These are phyloP conservation scores for Meta bourneti DNA, from an alignment of 2,888 invertebrate genomes.

Conservation along the genomic window DNA sequence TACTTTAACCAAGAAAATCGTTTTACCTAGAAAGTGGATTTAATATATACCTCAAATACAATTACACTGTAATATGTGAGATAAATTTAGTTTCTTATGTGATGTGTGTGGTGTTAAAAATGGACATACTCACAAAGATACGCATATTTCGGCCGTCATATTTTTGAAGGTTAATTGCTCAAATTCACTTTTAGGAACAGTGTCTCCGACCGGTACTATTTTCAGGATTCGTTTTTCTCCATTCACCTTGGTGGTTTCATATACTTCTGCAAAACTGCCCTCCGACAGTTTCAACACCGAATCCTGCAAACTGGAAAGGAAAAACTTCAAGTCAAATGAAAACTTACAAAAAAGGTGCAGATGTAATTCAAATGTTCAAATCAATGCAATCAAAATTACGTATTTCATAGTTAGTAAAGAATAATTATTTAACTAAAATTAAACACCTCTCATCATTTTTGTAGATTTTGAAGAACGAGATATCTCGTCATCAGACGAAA, in stretches of 20 bases:
- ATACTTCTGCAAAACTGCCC: slow-evolving; percentile 50
- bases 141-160: slow-evolving; percentile 27
- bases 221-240: slow-evolving; percentile 38
- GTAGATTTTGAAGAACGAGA: too few species aligned
- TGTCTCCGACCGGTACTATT: slow-evolving; percentile 28
- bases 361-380: not conserved
- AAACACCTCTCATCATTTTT: too few species aligned
- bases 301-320: not conserved
- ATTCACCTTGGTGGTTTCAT: slow-evolving; percentile 2
- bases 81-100: too few species aligned
- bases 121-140: slow-evolving; percentile 15
- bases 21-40: too few species aligned
- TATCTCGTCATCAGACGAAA: too few species aligned
- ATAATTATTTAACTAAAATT: too few species aligned
- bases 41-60: too few species aligned
- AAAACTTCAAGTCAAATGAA: not conserved
- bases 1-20: too few species aligned
- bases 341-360: too few species aligned
- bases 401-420: too few species aligned
- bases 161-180: slow-evolving; percentile 38
- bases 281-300: slow-evolving; percentile 9
- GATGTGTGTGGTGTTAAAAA: not conserved
- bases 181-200: not conserved
- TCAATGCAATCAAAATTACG: not conserved
- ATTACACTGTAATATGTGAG: too few species aligned